Conservation (phyloP, 2,113 vertebrate genomes). For the Sterna hirundo region DNA sequence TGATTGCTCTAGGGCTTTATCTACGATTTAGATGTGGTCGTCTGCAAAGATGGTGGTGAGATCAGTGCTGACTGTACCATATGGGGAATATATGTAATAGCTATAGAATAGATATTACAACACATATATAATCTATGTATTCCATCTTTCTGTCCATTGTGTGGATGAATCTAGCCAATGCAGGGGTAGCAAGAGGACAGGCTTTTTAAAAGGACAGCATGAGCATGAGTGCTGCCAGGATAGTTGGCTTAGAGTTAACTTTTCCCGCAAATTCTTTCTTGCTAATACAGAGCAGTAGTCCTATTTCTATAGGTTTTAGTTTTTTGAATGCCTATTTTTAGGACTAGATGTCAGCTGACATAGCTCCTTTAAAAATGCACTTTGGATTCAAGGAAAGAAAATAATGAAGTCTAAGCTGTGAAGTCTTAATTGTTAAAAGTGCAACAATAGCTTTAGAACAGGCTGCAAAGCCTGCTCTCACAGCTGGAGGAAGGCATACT, state of each 20-base stretch:
- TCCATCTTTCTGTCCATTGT: neutral
- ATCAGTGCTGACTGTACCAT: neutral
- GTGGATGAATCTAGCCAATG: neutral
- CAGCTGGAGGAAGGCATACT: slow-evolving; percentile 42
- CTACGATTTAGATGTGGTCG: neutral
- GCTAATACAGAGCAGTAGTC: neutral
- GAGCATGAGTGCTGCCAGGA: neutral
- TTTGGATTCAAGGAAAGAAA: neutral
- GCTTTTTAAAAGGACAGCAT: neutral
- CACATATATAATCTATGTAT: neutral
- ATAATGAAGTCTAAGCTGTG: neutral
- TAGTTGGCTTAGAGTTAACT: neutral
- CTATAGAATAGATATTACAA: neutral
- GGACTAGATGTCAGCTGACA: neutral
- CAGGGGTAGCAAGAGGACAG: neutral
- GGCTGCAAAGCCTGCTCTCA: neutral
- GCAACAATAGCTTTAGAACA: slow-evolving; percentile 27
- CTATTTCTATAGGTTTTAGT: neutral
- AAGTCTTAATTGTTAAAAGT: slow-evolving; percentile 33
- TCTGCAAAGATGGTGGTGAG: neutral
- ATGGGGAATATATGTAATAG: neutral
- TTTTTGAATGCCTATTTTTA: slow-evolving; percentile 24
- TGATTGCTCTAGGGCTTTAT: neutral
- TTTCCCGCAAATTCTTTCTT: neutral
- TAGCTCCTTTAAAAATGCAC: neutral